Base-by-base conservation (phyloP, 2,888 invertebrate species). In the Idaea aversata region DNA sequence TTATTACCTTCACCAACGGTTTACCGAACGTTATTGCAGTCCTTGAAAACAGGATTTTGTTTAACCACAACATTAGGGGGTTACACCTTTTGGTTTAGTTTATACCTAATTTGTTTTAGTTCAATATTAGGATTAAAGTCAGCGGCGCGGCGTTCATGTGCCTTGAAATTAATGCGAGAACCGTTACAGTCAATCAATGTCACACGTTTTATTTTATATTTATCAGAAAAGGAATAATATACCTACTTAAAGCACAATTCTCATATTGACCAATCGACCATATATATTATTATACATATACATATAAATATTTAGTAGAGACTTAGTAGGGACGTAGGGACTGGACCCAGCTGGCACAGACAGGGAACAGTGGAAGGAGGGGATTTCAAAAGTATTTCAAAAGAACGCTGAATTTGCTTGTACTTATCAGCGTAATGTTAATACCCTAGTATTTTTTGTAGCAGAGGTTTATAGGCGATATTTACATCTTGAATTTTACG, bases 1-100 rank as follows among this genome's bases (percentile, higher is more conserved):
- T 86, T 86, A 89, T 82, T 89, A 84, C 85, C 88, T 88, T 88
- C 88, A 86, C 87, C 87, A 88, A 87, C 88, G 85, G 86, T 85
- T 86, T 84, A 84, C 85, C 78, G 85, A 83, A 83, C 86, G 86
- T 88, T 88, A 88, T 85, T 86, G 83, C 85, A 83, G 85, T 87
- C 88, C 89, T 89, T 88, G 83, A 85, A 85, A 87, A 88, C 87
- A 87, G 88, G 88, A 88, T 88, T 84, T 77, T 76, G 81, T 84
- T 77, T 77, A 77, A 74, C 59, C 62, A 57, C 25, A 65, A 62
- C 73, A 72, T 74, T 66, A 70, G 77, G 75, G 70, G 67, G 64
- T 75, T 73, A 68, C 69, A 64, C 59, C 34, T 61, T 62, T 60
- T 34, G 15, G 15, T 61, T 63, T 66, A 64, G 62, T 47, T 47